Base-by-base conservation (phyloP, 2,797 vertebrate genomes). In the Chromobotia macracanthus region DNA sequence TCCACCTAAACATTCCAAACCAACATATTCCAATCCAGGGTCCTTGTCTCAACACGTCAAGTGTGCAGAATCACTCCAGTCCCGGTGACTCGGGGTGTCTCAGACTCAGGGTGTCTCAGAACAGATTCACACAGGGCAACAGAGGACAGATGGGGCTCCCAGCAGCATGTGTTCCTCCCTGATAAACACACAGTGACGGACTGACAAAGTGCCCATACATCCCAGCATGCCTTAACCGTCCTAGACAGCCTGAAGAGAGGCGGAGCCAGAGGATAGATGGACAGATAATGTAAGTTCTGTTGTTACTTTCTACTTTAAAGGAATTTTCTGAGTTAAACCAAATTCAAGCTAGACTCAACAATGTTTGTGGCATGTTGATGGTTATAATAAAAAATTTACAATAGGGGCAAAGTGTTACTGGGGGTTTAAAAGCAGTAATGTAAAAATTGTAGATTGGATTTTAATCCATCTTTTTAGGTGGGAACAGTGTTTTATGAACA, bases 161-260 rank as follows among this genome's bases (percentile, higher is more conserved):
- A 80, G 75, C 66, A 60, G 38, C 28, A 23, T 69, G 68, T 48
- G 64, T 73, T 80, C 21, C 46, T 56, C 16, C 4, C 64, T 70
- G 71, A 70, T 64, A 82, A 84, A 83, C 51, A 46, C 60, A 75
- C 25, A 72, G 60, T 70, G 81, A 86, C 81, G 72, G 63, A 31
- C 68, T 80, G 83, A 84, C 79, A 73, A 77, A 63, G 44, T 66
- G 28, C 68, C 74, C 0, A 70, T 41, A 69, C 66, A 68, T 51
- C 51, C 71, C 48, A 25, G 63, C 72, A 66, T 63, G 31, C 73
- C 25, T 25, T 75, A 83, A 86, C 46, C 72, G 50, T 81, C 72
- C 64, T 44, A 46, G 79, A 86, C 81, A 83, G 70, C 58, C 12
- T 16, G 8, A 31, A 53, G 8, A 50, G 44, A 75, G 55, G 71